phyloP scores from a whole-genome alignment of 2,888 invertebrate genomes.

The Invenusta paracnida region DNA sequence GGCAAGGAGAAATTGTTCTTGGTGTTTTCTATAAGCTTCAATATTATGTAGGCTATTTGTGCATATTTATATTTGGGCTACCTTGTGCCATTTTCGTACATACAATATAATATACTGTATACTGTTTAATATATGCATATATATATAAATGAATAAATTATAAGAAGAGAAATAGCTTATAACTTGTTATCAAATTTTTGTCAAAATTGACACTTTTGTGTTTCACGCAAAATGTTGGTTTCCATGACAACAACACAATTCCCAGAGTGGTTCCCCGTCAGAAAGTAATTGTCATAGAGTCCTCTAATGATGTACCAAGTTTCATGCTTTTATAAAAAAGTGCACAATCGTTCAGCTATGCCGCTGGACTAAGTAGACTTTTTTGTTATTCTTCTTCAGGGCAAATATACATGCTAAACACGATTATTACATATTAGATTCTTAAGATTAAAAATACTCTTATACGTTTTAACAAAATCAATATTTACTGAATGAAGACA shows the following conservation, averaged over 20 bases:
- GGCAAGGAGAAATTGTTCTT: background rate
- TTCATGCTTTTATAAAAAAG: background rate
- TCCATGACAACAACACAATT: background rate
- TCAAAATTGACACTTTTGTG: background rate
- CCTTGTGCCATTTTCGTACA: background rate
- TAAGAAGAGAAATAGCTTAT: background rate
- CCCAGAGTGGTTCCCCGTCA: background rate
- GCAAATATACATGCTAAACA: too few species aligned
- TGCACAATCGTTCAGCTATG: background rate
- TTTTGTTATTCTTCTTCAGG: too few species aligned
- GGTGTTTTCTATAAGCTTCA: background rate
- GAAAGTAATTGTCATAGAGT: background rate
- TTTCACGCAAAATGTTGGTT: background rate
- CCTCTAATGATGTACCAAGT: background rate
- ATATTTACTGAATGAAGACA: too few species aligned
- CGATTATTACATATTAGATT: too few species aligned
- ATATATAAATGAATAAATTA: background rate
- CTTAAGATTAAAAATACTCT: too few species aligned
- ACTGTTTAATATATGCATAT: background rate
- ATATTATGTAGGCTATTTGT: background rate
- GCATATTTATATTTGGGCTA: background rate
- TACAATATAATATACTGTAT: background rate
- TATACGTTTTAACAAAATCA: too few species aligned
- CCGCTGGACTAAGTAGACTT: background rate
- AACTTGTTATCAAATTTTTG: background rate